Conservation (phyloP, 2,888 invertebrate genomes). For the Keiferia lycopersicella region DNA sequence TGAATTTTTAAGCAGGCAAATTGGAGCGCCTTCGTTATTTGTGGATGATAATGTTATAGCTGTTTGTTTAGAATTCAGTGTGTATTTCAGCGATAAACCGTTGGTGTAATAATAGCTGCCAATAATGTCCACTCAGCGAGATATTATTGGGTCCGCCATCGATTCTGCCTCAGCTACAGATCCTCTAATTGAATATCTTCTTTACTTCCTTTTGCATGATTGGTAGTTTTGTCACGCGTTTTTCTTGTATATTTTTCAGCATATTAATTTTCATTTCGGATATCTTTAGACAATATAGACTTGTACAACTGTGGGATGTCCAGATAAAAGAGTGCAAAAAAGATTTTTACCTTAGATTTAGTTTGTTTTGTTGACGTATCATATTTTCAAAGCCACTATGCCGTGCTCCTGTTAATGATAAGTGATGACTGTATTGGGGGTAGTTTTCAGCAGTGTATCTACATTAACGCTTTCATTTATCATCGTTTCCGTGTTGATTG, state of each 20-base stretch:
- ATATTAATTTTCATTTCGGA: not conserved
- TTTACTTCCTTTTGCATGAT: slow-evolving; percentile 28
- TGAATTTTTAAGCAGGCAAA: slow-evolving; percentile 2
- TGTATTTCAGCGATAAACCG: slow-evolving; percentile 49
- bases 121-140: slow-evolving; percentile 50
- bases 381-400: slow-evolving; percentile 12
- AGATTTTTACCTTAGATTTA: not conserved
- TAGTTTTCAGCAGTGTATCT: slow-evolving; percentile 20
- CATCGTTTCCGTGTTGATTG: slow-evolving; percentile 26
- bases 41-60: not conserved
- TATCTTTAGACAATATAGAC: too few relatives aligned
- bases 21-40: not conserved
- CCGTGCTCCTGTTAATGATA: slow-evolving; percentile 5
- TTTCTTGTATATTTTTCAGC: not conserved
- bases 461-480: slow-evolving; percentile 21
- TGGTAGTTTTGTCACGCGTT: not conserved
- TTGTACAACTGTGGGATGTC: too few relatives aligned
- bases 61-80: slow-evolving; percentile 55
- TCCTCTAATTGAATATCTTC: slow-evolving; percentile 54
- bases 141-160: slow-evolving; percentile 46
- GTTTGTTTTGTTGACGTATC: not conserved
- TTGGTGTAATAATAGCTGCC: slow-evolving; percentile 53
- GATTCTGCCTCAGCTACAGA: slow-evolving; percentile 32
- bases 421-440: slow-evolving; percentile 18
- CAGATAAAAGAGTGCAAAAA: too few relatives aligned